Evolutionary conservation across 1,140 invertebrate genomes (phyloP), one percentile per base, ranked within the genome.

Genomic region (Orussus abietinus): DNA sequence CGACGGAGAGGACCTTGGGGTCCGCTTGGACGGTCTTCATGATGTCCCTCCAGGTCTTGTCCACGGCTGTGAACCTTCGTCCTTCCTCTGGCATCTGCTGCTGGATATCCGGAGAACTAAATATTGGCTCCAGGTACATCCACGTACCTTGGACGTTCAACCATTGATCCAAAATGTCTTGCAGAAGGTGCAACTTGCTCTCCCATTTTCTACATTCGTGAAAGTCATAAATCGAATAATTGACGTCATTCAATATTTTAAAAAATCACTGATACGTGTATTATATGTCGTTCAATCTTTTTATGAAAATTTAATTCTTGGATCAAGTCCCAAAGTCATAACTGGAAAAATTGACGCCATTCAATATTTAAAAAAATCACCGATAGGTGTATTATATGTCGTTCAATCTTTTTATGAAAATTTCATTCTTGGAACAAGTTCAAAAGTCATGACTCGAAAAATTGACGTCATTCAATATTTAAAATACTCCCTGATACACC

Each of bases 91-190:
- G 92, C 84, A 97, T 90, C 81, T 89, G 86, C 45, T 85, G 84
- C 74, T 96, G 94, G 61, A 98, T 98, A 67, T 98, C 95, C 1
- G 93, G 94, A 10, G 92, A 96, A 2, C 87, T 87, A 62, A 98
- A 97, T 45, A 98, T 96, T 2, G 95, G 94, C 63, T 97, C 94
- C 52, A 98, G 69, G 68, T 97, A 97, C 75, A 96, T 86, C 93
- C 94, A 98, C 1, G 90, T 92, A 0, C 84, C 80, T 70, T 98
- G 94, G n/a, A 98, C 93, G 52, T 88, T 88, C 11, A 96, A 63
- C 92, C 93, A 97, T 55, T 93, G 88, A 55, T 96, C 92, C 30
- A 98, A 60, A 57, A 96, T 93, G 60, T 95, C 90, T 77, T 90
- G 86, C 3, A 91, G 59, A 1, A 88, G 55, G 40, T 83, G 74